Conservation (phyloP, 2,113 vertebrate species). For the Bufo bufo region DNA sequence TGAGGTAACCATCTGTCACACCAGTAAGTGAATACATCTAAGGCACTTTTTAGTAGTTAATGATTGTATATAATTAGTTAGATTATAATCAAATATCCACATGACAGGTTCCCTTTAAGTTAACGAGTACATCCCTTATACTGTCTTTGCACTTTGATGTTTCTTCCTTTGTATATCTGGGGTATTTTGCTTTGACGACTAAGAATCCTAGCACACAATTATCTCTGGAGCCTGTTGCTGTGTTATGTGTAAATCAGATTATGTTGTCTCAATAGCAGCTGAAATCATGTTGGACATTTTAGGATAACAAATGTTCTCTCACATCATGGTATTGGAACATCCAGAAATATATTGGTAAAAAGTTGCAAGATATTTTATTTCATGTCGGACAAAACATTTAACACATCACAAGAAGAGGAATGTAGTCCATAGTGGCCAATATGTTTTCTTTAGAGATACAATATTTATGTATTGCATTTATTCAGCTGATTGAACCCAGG, state of each 20-base stretch:
- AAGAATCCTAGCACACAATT: neutral
- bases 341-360: neutral
- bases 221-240: neutral
- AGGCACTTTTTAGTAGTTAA: too few relatives aligned
- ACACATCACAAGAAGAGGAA: neutral
- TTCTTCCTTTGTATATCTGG: neutral
- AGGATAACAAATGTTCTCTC: neutral
- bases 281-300: neutral
- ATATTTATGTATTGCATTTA: constrained; percentile 24
- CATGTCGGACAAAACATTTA: neutral
- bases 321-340: neutral
- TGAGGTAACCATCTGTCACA: too few relatives aligned
- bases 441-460: constrained; percentile 17
- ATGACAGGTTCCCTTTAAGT: too few relatives aligned
- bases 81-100: too few relatives aligned
- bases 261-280: neutral
- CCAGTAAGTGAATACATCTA: too few relatives aligned
- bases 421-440: constrained; percentile 26
- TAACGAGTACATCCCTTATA: neutral
- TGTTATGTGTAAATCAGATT: constrained; percentile 19
- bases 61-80: too few relatives aligned
- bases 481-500: constrained; percentile 30
- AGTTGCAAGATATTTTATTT: constrained; percentile 24
- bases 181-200: neutral
- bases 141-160: neutral